Evolutionary conservation across 2,888 invertebrate species (phyloP), one percentile per base, ranked within the genome.

Genomic region (Entomobrya proxima): DNA sequence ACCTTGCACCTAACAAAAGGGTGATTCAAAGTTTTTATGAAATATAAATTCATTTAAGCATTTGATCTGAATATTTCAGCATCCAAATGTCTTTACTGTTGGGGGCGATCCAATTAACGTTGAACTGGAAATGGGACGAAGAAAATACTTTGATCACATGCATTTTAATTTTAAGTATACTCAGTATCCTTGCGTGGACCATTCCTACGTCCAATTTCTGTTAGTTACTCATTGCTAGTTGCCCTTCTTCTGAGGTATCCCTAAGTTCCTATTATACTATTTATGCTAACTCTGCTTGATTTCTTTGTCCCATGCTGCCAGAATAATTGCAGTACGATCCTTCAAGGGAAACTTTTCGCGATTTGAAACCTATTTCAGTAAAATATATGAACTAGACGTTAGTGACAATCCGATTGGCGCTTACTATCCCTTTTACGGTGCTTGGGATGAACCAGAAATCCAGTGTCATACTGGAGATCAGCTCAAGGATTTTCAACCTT

Each of bases 131-230:
- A 4, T 7, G 30, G 15, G 1, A n/a, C 30, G 0, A 24, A 18
- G 3, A 18, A 18, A 67, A n/a, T 69, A 0, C 21, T 24, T 3
- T 81, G n/a, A n/a, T n/a, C n/a, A n/a, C n/a, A 47, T 50, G 18
- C 82, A 82, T 32, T 75, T 82, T n/a, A n/a, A 82, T 32, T 82
- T 82, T 18, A 61, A 50, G 50, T 82, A 44, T 37, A 61, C 75
- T 27, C 82, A 82, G 61, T 82, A 75, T 21, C 82, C 82, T 0
- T 30, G 75, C 6, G 47, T 64, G 1, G 82, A 82, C 18, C 61
- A 64, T 21, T 75, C 61, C 7, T 82, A 47, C 24, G 72, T 32
- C 9, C 82, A 82, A 61, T 82, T 82, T 21, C 37, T 82, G 82
- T 82, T 47, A 75, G 74, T 72, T 35, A 35, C 35, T 61, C 2